Conservation (phyloP, 2,113 vertebrate species). For the Psilopogon haemacephalus region DNA sequence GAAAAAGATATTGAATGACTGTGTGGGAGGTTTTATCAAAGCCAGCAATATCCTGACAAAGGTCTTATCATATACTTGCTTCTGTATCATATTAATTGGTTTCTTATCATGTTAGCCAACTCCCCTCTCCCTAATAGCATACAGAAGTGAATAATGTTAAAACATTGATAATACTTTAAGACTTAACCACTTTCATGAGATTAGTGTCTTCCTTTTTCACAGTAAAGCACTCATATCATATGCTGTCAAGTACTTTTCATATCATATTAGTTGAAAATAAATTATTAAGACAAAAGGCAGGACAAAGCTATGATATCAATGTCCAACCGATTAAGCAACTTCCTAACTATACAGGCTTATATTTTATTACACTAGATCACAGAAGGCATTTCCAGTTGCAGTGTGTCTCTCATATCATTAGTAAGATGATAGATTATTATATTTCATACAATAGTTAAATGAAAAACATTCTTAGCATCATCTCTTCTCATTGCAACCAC, state of each 20-base stretch:
- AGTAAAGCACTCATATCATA: conserved; percentile 15
- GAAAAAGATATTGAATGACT: conserved; percentile 47
- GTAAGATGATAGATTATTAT: background rate
- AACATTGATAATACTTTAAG: conserved; percentile 58
- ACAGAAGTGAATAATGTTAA: conserved; percentile 52
- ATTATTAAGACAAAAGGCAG: conserved; percentile 37
- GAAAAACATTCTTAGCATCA: background rate
- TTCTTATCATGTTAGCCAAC: conserved; percentile 70
- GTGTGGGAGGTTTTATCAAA: conserved; percentile 61
- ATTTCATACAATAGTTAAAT: background rate
- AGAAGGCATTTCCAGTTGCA: background rate
- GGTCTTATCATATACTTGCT: conserved; percentile 61
- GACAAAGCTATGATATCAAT: background rate
- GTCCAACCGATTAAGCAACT: background rate
- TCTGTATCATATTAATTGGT: conserved; percentile 64
- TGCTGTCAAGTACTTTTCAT: conserved; percentile 31
- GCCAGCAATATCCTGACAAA: conserved; percentile 48
- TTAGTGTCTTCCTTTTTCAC: conserved; percentile 50
- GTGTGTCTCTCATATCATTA: background rate
- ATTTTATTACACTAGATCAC: background rate
- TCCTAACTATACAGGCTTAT: background rate
- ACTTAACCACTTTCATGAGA: conserved; percentile 59
- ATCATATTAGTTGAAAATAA: conserved; percentile 56
- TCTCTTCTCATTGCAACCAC: background rate
- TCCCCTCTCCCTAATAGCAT: conserved; percentile 19